Evolutionary conservation across 2,797 vertebrate species (phyloP), one percentile per base, ranked within the genome.

Genomic region (Cynodonichthys magdalenae): DNA sequence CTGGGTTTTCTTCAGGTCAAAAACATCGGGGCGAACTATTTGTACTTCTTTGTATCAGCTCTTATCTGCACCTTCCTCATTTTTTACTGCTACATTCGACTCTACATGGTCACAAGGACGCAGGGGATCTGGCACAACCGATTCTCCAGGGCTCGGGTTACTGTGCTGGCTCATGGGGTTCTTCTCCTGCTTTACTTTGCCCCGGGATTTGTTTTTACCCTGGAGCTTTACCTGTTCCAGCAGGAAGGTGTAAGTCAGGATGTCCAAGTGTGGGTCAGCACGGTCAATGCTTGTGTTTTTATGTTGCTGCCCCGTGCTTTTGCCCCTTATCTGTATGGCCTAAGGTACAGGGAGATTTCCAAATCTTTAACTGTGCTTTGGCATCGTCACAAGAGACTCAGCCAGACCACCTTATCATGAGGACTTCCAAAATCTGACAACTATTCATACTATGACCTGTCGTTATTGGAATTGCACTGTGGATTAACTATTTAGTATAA

Each of bases 41-140:
- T 87, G 48, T 92, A 88, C 74, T 91, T 93, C 45, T 71, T 90
- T 1, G 73, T 91, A 0, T 70, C 80, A 0, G 90, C 90, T 2
- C 14, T 89, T 17, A 48, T 94, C 34, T 95, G 94, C 41, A 52
- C 82, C 3, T 0, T 65, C 1, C 81, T 95, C 49, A 94, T 95
- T 57, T 63, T 86, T 14, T 94, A 91, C 88, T 95, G 93, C 77
- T 95, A 95, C 74, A 71, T 92, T 41, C 92, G 84, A 31, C 91
- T 95, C 47, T 95, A 94, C 73, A 81, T 87, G 79, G 85, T 94
- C 15, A 94, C 94, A 15, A 93, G 80, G 80, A 91, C 82, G 14
- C 93, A 94, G 3, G 93, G 94, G 15, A 93, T 94, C 82, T 95
- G 94, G 90, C 81, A 79, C 20, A 93, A 61, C 24, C 91, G 92